Conservation (phyloP, 2,797 vertebrate genomes). For the Eremophila alpestris region DNA sequence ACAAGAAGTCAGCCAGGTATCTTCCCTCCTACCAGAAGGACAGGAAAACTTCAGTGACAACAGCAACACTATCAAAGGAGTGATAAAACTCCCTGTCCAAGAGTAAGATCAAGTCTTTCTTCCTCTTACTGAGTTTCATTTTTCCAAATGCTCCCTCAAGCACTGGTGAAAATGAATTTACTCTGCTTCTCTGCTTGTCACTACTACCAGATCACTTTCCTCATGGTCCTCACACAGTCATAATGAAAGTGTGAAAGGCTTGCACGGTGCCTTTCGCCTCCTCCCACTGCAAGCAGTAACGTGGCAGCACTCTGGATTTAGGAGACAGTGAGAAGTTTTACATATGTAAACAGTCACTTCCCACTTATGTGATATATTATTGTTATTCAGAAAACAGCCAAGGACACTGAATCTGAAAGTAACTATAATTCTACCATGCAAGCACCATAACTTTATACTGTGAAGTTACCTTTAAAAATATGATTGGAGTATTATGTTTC, state of each 20-base stretch:
- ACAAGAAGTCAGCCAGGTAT: background rate
- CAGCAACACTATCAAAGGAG: background rate
- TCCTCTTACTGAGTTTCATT: background rate
- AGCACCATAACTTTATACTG: slow-evolving; percentile 42
- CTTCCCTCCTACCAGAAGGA: background rate
- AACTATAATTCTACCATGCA: slow-evolving; percentile 42
- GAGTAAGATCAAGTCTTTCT: background rate
- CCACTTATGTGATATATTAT: slow-evolving; percentile 9
- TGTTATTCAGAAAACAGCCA: slow-evolving; percentile 39
- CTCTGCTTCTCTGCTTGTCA: background rate
- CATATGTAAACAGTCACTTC: background rate
- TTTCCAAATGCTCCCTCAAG: background rate
- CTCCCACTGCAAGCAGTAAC: background rate
- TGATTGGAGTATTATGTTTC: slow-evolving; percentile 39
- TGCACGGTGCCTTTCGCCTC: rapidly evolving
- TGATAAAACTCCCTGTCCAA: background rate
- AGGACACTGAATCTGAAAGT: slow-evolving; percentile 48
- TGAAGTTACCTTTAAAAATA: slow-evolving; percentile 48
- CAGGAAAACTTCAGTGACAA: background rate
- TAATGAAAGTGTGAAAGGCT: background rate
- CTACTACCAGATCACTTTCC: background rate
- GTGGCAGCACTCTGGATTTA: background rate
- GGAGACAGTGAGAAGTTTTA: background rate
- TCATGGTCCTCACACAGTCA: rapidly evolving
- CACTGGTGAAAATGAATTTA: background rate